Evolutionary conservation across 2,113 vertebrate species (phyloP).

Genomic region (Ameiurus melas): DNA sequence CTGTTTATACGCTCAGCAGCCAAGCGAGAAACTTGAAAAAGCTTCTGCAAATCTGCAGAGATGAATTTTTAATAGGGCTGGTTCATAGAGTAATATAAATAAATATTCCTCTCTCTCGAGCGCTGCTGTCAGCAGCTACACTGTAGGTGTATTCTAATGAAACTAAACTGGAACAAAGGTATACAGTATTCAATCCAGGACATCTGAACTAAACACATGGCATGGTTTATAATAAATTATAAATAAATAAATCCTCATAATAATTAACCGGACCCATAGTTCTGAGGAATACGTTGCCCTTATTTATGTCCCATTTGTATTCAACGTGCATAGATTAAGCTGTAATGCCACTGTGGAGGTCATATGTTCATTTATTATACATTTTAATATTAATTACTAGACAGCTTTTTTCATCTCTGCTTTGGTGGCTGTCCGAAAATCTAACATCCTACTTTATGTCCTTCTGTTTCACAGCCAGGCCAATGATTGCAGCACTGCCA

Average conservation of each 20-base stretch:
- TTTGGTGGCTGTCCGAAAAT: background rate
- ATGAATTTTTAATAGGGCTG: constrained; percentile 67
- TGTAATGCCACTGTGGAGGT: background rate
- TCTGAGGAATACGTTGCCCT: background rate
- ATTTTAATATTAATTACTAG: background rate
- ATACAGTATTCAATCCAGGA: background rate
- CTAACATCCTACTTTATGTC: background rate
- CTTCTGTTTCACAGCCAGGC: constrained; percentile 78
- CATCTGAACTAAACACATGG: background rate
- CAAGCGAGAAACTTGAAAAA: constrained; percentile 49
- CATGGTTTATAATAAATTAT: background rate
- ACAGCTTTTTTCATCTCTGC: background rate
- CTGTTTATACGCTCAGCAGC: constrained; percentile 30
- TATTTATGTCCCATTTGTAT: constrained; percentile 3
- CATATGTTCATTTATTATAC: constrained; percentile 10
- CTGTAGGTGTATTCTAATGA: constrained; percentile 34
- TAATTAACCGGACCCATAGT: background rate
- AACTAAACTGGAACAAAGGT: constrained; percentile 15
- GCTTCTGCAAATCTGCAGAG: constrained; percentile 58
- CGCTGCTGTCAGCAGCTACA: constrained; percentile 24
- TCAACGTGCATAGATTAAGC: background rate
- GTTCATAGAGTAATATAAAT: constrained; percentile 36
- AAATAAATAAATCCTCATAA: background rate
- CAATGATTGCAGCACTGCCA: constrained; percentile 89
- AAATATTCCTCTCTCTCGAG: constrained; percentile 10